Evolutionary conservation across 2,797 vertebrate genomes (phyloP), one percentile per base, ranked within the genome.

Genomic region (Eidolon dupreanum): DNA sequence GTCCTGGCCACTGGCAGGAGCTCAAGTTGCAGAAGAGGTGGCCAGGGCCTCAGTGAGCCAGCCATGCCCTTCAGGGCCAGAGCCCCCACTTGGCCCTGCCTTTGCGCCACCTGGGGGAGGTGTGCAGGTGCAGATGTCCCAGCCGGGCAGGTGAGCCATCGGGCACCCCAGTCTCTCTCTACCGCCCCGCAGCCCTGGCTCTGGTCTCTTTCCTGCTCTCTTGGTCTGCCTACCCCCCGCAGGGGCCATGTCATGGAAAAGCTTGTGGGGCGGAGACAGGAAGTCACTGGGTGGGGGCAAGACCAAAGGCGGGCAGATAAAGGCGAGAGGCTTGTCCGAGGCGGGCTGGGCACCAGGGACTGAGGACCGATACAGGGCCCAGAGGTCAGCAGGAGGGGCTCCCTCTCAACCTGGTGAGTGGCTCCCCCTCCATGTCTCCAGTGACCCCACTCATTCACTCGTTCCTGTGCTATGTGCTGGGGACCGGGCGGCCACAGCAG

Each of bases 231-330:
- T n/a, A 0, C 57, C 41, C 31, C 41, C 57, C 51, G 16, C 46
- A 46, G 91, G 93, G 55, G 28, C 85, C 85, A 31, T 92, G 95
- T 94, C 94, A 86, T 78, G 94, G 94, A 93, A 93, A 94, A 91
- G 51, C 63, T 53, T 57, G 82, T 75, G 65, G 68, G 84, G 86
- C 1, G 66, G 93, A 53, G 93, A 96, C 93, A 95, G 94, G 93
- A 97, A 97, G 93, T 70, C 31, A 28, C 53, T 61, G 83, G 90
- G 77, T 26, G 59, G 92, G 85, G 85, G 68, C 55, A 41, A 73
- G 79, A 63, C 68, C 51, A 38, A 70, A 17, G 24, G 59, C 53
- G 3, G 57, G 65, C 85, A 87, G 89, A 93, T 85, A 74, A 73
- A 90, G 75, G 74, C 33, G 0, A 73, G 38, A 91, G 93, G 68